Evolutionary conservation across 2,113 vertebrate species (phyloP), one percentile per base, ranked within the genome.

Genomic region (Nicator chloris): DNA sequence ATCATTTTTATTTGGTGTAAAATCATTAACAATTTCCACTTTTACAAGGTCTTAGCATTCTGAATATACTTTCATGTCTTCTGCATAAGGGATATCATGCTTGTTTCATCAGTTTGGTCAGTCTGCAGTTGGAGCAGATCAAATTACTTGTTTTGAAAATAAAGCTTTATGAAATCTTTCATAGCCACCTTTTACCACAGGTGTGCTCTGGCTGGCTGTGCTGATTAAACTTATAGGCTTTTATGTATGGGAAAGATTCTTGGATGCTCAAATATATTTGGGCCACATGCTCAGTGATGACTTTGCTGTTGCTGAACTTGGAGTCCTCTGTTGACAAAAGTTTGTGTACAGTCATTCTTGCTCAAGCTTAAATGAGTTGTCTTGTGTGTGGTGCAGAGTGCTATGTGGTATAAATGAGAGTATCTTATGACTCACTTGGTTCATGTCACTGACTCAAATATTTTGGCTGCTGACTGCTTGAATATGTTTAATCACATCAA

Each of bases 21-120:
- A 93, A 65, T 37, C 13, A 40, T 61, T 4, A n/a, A 39, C 22
- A 30, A 7, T 31, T n/a, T 90, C 11, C 26, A 31, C 7, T 68
- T 83, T 27, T 64, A 31, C 17, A 71, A 60, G 13, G 47, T 84
- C 7, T 56, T 75, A n/a, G 8, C 5, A 21, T 76, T 87, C 37
- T 56, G n/a, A 50, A 31, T 54, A 9, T 21, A 49, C 13, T 40
- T 91, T 75, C 60, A 5, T n/a, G 10, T 68, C n/a, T 82, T 68
- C 35, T 39, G 9, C 17, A 12, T 42, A 50, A 50, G 22, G 20
- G 14, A 27, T 7, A n/a, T 8, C 0, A 0, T 28, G 4, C 35
- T 61, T 59, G 9, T 64, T 83, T 57, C 53, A 61, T 31, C 23
- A 24, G 21, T 13, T 39, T 50, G 15, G 22, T 57, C 28, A 14